Base-by-base conservation (phyloP, 2,113 vertebrate species). In the Aphyosemion australe region DNA sequence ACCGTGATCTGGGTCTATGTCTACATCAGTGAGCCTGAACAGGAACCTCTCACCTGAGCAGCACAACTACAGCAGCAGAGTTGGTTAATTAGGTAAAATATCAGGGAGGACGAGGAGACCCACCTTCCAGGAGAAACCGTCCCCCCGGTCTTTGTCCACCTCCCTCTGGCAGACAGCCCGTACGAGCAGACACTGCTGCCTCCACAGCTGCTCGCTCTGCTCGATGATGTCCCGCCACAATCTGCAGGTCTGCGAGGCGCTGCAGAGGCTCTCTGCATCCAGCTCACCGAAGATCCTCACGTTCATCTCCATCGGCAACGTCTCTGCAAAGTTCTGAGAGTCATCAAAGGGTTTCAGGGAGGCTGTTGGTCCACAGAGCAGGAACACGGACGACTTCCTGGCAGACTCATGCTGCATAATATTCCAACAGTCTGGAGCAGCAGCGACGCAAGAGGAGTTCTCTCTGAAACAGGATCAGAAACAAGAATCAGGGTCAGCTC, bases 101-200 rank as follows among this genome's bases (percentile, higher is more conserved):
- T 26, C 3, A 26, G 26, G 26, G 34, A 37, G 34, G 34, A 8
- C 1, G n/a, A 21, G 8, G 7, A 43, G 6, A 18, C 87, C 74
- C 81, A 97, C 96, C 95, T 94, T 95, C 95, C 95, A 97, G 51
- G 95, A 94, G 19, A 92, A 89, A 0, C 95, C 95, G 1, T 80
- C 67, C 3, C 84, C 69, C 2, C 92, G 63, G 81, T 97, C 95
- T 0, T 84, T 6, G 57, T 95, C 93, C 7, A 96, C 88, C 74
- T 98, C 95, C 64, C 84, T 85, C 58, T 48, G 89, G 67, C 95
- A 97, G 26, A 95, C 62, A 1, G 90, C 82, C 41, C 90, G 65
- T 56, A 89, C 51, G 26, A 73, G 84, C 74, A 93, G 74, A 68
- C 95, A 97, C 72, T 93, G 94, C 8, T 51, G 83, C 76, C 92